Evolutionary conservation across 92 coral and sea anemone genomes (phyloP), one percentile per base, ranked within the genome.

Genomic region (Zoanthus gigantus): DNA sequence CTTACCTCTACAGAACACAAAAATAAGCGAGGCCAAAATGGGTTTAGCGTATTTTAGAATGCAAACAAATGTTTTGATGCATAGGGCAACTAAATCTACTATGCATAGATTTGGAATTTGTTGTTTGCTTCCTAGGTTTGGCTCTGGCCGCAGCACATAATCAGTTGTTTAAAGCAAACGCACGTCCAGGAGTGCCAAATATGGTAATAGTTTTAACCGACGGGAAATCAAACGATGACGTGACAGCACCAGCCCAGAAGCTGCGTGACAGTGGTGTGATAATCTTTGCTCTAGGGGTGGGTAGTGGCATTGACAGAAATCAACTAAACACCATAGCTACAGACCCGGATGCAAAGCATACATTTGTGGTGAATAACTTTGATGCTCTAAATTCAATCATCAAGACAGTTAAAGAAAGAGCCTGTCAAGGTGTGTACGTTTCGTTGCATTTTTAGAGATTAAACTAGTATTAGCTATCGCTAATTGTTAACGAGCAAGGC

Each of bases 191-290:
- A 6, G 61, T 92, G 7, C 96, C 95, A 31, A 90, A 88, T 42
- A 90, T 91, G 28, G 53, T 96, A 1, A 42, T 96, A 46, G 95
- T 96, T 9, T 44, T 96, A 78, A 37, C 96, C 0, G 98, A 96
- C 69, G 98, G 98, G 0, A 45, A 29, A 34, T 89, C 96, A 1
- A 48, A 63, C 8, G 98, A 93, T 76, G 83, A 79, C 65, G 94
- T 89, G 6, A 17, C n/a, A 47, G 88, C 7, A 0, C 96, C 96
- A 50, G 96, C 96, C 2, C 83, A 83, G 63, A 67, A 69, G 50
- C 87, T 93, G n/a, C 92, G 94, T 28, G 94, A 90, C 60, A 82
- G 69, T 5, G 96, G 94, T 13, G 96, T 78, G 4, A 90, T 89
- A 6, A 87, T 93, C 18, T 88, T 89, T 37, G 85, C 88, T 46